Evolutionary conservation across 2,888 invertebrate species (phyloP).

Genomic region (Diarsia brunnea): DNA sequence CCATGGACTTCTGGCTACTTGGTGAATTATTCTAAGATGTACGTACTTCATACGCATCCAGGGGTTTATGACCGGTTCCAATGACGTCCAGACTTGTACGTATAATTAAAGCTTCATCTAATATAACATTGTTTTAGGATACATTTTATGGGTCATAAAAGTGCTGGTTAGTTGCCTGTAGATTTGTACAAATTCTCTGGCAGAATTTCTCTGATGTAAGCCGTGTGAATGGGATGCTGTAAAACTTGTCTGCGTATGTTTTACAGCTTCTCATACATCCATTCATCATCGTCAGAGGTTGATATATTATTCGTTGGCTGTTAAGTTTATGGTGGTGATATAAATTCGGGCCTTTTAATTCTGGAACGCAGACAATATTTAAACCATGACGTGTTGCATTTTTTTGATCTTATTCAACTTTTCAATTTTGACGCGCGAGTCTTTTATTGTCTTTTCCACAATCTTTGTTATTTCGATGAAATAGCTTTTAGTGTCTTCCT

Average conservation of each 20-base stretch:
- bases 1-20: constrained; percentile 39
- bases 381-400: neutral
- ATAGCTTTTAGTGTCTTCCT: neutral
- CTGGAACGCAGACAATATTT: neutral
- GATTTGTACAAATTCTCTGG: constrained; percentile 23
- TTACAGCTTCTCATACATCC: constrained; percentile 35
- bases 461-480: neutral
- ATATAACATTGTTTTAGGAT: constrained; percentile 46
- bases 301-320: constrained; percentile 20
- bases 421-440: neutral
- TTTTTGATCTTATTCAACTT: neutral
- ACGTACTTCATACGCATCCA: constrained; percentile 17
- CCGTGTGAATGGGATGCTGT: constrained; percentile 5
- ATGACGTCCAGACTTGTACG: constrained; percentile 44
- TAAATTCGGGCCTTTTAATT: constrained; percentile 12
- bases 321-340: constrained; percentile 31
- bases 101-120: constrained; percentile 27
- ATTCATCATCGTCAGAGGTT: constrained; percentile 41
- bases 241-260: constrained; percentile 30
- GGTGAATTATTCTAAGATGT: constrained; percentile 39
- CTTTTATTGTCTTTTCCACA: neutral
- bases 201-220: constrained; percentile 40
- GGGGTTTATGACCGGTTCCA: constrained; percentile 35
- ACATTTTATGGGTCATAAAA: constrained; percentile 50
- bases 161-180: constrained; percentile 6